Base-by-base conservation (phyloP, 2,797 vertebrate species). In the Fringilla coelebs region DNA sequence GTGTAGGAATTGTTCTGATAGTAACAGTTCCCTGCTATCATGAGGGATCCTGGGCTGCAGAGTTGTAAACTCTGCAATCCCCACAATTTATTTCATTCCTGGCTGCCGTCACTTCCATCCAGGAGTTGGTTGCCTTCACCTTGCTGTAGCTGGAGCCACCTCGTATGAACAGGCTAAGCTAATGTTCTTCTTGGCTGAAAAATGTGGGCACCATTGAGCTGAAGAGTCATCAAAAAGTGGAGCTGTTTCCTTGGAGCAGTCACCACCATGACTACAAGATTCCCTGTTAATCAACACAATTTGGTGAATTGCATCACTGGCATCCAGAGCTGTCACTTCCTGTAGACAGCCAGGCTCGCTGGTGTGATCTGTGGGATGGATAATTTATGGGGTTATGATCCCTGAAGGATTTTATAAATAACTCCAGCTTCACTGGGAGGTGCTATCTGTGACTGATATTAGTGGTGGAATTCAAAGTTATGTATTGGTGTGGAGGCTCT, bases 401-500 rank as follows among this genome's bases (percentile, higher is more conserved):
- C 75, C 49, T 38, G 57, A 57, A 89, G 81, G 65, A 46, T 83
- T 90, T 91, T 77, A 58, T 72, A 80, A 90, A 28, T 68, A 67
- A 48, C 52, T 49, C 16, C 77, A 48, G 1, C 80, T 77, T 93
- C 41, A 1, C 54, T 54, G 58, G 49, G 45, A 77, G 62, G 38
- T 38, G 62, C 13, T 72, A 20, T 57, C 68, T 89, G 43, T 80
- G 84, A 62, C 55, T 75, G 85, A 31, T 45, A 46, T 67, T 93
- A 74, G 57, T 36, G 58, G 32, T 87, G 24, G 52, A 72, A 93
- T 81, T 87, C 38, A 13, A 61, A 85, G 26, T 65, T 75, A 6
- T 8, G 8, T 55, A 10, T 88, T 66, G 65, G 41, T 45, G 41
- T 79, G 62, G 60, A 95, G 74, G 32, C 95, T 91, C 71, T 88